Base-by-base conservation (phyloP, 2,888 invertebrate genomes). In the Nephrotoma appendiculata region DNA sequence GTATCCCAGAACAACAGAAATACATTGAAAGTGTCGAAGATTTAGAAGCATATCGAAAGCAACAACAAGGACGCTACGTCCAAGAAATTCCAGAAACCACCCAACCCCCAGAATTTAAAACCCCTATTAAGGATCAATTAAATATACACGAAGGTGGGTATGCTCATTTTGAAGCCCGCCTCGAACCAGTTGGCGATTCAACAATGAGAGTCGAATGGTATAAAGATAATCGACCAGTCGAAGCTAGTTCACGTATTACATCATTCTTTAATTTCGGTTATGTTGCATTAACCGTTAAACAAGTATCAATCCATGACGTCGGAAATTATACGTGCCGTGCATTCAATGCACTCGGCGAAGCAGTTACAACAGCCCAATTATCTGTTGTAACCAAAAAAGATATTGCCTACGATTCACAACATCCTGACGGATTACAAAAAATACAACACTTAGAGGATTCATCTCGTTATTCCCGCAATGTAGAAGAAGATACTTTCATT, bases 241-340 rank as follows among this genome's bases (percentile, higher is more conserved):
- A 98, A 93, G 97, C 98, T 86, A 97, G 97, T 92, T 98, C 98
- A 83, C 95, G 98, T 91, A 98, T 96, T 88, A 97, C 98, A 86
- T 96, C 96, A 86, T 97, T 97, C 94, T 98, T 97, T 91, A 98
- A 98, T 91, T 98, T 98, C 91, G 98, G 98, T 88, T 98, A 98
- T 90, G 98, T 99, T 86, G 97, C 98, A 7, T 92, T 99, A 87
- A 97, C 98, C 15, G 97, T 99, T 88, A 97, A 97, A 91, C 96
- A 96, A 88, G 96, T 99, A 11, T 97, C 96, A 12, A 93, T 96
- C 86, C 96, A 97, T 89, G 99, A 99, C 92, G 96, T 96, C 87
- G 98, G 98, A 86, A 94, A 94, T 88, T 98, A 98, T 91, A 96
- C 96, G 12, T 98, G 98, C 91, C 94, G 96, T 88, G 98, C 98